These are phyloP conservation scores for Phocoena phocoena DNA, from an alignment of 2,113 vertebrate genomes.

Conservation along the genomic window DNA sequence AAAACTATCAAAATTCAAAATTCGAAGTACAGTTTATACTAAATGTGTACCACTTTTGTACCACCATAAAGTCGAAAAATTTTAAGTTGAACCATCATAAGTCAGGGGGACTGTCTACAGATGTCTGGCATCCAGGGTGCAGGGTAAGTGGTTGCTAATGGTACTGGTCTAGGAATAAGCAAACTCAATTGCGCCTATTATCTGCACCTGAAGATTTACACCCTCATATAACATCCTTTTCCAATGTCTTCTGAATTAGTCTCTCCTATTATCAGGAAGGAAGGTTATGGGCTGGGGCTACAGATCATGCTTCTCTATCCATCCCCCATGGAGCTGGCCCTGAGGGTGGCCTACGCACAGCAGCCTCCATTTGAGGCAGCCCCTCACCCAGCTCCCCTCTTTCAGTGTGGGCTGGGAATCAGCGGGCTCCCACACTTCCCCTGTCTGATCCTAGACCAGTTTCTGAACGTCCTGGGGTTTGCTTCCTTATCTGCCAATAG, in stretches of 20 bases:
- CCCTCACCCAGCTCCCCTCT: neutral
- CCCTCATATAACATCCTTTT: neutral
- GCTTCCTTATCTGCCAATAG: neutral
- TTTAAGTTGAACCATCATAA: neutral
- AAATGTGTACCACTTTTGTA: neutral
- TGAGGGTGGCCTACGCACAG: neutral
- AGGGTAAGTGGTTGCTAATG: neutral
- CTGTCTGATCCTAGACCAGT: neutral
- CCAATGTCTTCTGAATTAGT: neutral
- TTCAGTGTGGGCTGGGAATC: neutral
- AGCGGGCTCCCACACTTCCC: neutral
- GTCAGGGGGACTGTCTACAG: neutral
- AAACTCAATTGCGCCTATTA: no score
- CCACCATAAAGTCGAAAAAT: neutral
- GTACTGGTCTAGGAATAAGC: neutral
- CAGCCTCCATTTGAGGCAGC: accelerated
- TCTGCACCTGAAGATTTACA: neutral
- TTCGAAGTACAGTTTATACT: neutral
- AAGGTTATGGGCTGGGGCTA: neutral
- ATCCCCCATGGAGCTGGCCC: accelerated
- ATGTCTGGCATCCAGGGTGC: neutral
- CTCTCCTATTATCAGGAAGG: neutral
- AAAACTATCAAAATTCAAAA: neutral
- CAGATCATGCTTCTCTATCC: neutral
- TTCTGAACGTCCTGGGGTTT: neutral